These are phyloP conservation scores for Otus sunia DNA, from an alignment of 2,113 vertebrate genomes.

Conservation along the genomic window DNA sequence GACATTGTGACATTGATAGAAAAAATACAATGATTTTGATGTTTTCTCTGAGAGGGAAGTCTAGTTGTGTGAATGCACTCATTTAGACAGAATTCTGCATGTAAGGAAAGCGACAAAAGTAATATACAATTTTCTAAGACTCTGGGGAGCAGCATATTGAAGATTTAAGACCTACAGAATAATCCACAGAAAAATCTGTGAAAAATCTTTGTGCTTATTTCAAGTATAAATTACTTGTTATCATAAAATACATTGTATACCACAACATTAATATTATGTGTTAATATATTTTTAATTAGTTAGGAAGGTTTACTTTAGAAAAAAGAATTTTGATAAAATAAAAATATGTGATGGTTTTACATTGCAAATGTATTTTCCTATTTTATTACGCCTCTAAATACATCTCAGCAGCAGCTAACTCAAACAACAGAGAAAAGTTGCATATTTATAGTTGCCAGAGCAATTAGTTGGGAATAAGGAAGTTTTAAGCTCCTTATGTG, in stretches of 20 bases:
- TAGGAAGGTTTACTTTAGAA: neutral
- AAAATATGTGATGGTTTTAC: neutral
- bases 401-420: neutral
- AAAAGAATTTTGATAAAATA: neutral
- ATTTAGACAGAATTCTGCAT: neutral
- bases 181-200: neutral
- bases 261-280: neutral
- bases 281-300: neutral
- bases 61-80: neutral
- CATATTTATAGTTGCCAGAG: neutral
- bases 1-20: neutral
- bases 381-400: neutral
- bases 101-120: neutral
- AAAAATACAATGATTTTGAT: neutral
- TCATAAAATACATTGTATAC: neutral
- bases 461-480: neutral
- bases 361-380: neutral
- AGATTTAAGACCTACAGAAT: neutral
- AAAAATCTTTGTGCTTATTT: neutral
- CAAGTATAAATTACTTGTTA: neutral
- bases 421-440: neutral
- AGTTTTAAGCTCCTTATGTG: neutral
- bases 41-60: neutral
- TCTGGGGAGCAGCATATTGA: neutral
- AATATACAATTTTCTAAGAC: neutral